phyloP scores from a whole-genome alignment of 53 echinoderm and acorn worm genomes.

The Holothuria leucospilota region DNA sequence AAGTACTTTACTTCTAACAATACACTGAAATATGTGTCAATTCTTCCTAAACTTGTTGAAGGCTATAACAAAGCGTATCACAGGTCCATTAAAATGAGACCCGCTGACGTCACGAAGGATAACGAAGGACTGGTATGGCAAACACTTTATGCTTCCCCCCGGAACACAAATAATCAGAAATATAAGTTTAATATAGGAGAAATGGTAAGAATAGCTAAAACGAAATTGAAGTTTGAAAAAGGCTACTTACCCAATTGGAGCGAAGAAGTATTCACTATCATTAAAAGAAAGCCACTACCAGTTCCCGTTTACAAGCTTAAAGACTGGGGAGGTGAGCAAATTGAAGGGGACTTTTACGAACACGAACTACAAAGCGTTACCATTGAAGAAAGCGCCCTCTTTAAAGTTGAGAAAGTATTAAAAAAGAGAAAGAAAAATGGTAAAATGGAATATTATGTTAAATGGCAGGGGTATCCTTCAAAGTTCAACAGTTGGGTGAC shows the following conservation, averaged over 20 bases:
- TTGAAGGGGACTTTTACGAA: slow-evolving; percentile 49
- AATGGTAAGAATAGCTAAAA: background rate
- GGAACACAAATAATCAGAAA: no score
- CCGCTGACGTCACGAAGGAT: background rate
- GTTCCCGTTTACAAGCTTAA: slow-evolving; percentile 30
- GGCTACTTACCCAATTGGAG: slow-evolving; percentile 49
- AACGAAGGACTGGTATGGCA: background rate
- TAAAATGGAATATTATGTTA: slow-evolving; percentile 18
- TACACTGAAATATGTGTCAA: slow-evolving; percentile 18
- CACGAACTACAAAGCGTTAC: slow-evolving; percentile 49
- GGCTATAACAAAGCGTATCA: background rate
- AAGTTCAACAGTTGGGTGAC: slow-evolving; percentile 8
- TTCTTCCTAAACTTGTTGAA: no score
- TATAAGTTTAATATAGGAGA: slow-evolving; percentile 15
- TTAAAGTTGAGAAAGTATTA: no score
- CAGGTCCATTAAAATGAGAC: background rate
- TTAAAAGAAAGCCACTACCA: background rate
- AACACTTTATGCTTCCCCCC: background rate
- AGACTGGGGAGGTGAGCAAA: slow-evolving; percentile 10
- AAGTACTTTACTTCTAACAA: slow-evolving; percentile 40
- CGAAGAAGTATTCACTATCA: slow-evolving; percentile 51
- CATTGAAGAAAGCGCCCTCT: slow-evolving; percentile 37
- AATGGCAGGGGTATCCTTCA: slow-evolving; percentile 37
- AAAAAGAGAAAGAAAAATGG: background rate
- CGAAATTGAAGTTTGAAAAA: slow-evolving; percentile 10